These are phyloP conservation scores for Eulemur coronatus DNA, from an alignment of 2,797 vertebrate genomes.

Conservation along the genomic window DNA sequence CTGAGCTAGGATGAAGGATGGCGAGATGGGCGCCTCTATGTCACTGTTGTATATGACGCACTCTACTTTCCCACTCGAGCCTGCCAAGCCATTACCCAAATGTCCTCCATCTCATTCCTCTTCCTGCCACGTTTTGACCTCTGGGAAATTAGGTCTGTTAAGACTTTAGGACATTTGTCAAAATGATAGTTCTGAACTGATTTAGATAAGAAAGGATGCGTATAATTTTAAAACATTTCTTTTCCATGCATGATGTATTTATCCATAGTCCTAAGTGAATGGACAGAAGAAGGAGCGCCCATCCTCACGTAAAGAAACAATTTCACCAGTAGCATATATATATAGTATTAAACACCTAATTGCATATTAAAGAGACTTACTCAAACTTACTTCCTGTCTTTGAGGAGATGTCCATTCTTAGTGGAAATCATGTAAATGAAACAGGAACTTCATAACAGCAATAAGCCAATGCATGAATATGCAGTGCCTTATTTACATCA, in stretches of 20 bases:
- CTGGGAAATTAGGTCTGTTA: constrained; percentile 44
- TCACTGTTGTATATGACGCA: accelerated
- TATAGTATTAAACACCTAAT: neutral
- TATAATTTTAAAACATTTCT: constrained; percentile 33
- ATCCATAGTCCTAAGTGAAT: neutral
- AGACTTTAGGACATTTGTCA: constrained; percentile 19
- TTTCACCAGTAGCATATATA: neutral
- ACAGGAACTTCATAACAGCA: constrained; percentile 35
- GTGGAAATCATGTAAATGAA: constrained; percentile 54
- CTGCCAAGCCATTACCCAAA: neutral
- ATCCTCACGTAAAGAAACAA: neutral
- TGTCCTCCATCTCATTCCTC: neutral
- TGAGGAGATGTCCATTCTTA: neutral
- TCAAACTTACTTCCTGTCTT: constrained; percentile 40
- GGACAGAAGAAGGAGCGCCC: neutral
- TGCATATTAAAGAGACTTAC: constrained; percentile 5
- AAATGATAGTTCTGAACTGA: neutral
- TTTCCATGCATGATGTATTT: neutral
- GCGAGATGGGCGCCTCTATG: neutral
- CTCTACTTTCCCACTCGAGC: neutral
- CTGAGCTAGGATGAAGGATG: neutral
- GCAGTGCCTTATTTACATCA: constrained; percentile 41
- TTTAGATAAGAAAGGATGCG: neutral
- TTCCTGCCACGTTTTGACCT: neutral
- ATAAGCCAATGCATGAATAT: constrained; percentile 62